phyloP scores from a whole-genome alignment of 1,140 invertebrate genomes.

The Drosophila pruinosa region DNA sequence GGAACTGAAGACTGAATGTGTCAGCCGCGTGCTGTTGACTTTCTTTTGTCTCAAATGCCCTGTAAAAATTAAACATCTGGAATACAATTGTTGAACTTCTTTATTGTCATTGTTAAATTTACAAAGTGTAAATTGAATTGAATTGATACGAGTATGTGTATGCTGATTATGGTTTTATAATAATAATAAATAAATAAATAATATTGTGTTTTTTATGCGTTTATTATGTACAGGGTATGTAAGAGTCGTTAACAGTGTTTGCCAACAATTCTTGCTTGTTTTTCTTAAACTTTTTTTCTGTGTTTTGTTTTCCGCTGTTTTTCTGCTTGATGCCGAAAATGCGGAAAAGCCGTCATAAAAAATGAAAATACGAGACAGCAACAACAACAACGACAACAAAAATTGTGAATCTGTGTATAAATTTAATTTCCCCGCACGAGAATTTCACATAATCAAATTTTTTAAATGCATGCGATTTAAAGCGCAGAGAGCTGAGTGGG shows the following conservation, averaged over 20 bases:
- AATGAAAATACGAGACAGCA: constrained; percentile 63
- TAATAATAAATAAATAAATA: neutral
- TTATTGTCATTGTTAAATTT: too few relatives aligned
- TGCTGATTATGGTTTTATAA: too few relatives aligned
- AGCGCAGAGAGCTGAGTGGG: too few relatives aligned
- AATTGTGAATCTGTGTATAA: constrained; percentile 74
- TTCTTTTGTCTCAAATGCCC: constrained; percentile 14
- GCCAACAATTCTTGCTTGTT: neutral
- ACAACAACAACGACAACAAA: constrained; percentile 26
- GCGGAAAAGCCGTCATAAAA: constrained; percentile 73
- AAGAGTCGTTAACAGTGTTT: neutral
- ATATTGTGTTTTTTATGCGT: too few relatives aligned
- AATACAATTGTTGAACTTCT: too few relatives aligned
- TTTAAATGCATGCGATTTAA: constrained; percentile 74
- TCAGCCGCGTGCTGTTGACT: constrained; percentile 31
- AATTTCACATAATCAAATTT: constrained; percentile 79
- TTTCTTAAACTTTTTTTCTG: constrained; percentile 5
- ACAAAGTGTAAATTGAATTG: too few relatives aligned
- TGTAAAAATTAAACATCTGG: neutral
- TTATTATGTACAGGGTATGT: neutral
- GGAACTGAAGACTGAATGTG: constrained; percentile 22
- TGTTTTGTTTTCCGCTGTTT: constrained; percentile 32
- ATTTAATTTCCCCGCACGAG: constrained; percentile 68
- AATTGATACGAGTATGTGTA: too few relatives aligned
- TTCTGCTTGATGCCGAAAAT: constrained; percentile 57